A percentile compares a stretch with the other conserved stretches of the same genome.
Conservation (phyloP, 1,140 invertebrate species). For the Phymorhynchus buccinoides region DNA sequence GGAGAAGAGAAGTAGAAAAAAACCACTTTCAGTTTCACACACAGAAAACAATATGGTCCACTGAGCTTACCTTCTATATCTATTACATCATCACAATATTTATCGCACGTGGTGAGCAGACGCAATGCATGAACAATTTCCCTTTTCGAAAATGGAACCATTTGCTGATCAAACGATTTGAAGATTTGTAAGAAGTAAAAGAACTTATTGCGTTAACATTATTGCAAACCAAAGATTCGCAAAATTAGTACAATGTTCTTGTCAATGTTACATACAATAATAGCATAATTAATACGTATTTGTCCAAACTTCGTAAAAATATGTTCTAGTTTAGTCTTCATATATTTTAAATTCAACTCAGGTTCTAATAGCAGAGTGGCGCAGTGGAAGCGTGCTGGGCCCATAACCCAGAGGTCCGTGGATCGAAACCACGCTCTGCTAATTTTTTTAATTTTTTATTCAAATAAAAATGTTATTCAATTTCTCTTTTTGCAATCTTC, state of each 20-base stretch:
- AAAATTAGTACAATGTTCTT: not conserved
- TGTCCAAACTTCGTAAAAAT: too few species aligned
- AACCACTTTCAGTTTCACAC: too few species aligned
- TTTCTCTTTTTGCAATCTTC: too few species aligned
- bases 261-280: too few species aligned
- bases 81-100: too few species aligned
- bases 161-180: not conserved
- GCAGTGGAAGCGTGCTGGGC: constrained; percentile 45
- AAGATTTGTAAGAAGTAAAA: not conserved
- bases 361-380: constrained; percentile 32
- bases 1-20: too few species aligned
- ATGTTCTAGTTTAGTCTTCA: too few species aligned
- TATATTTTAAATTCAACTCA: not conserved
- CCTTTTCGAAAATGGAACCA: not conserved
- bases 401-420: constrained; percentile 45
- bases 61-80: too few species aligned
- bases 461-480: too few species aligned
- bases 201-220: not conserved
- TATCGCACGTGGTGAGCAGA: not conserved
- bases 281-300: not conserved
- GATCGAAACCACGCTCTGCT: constrained; percentile 45
- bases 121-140: too few species aligned
- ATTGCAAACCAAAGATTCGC: not conserved
- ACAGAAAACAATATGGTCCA: too few species aligned
- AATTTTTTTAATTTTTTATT: not conserved